Conservation (phyloP, 2,888 invertebrate species). For the Eurois occulta region DNA sequence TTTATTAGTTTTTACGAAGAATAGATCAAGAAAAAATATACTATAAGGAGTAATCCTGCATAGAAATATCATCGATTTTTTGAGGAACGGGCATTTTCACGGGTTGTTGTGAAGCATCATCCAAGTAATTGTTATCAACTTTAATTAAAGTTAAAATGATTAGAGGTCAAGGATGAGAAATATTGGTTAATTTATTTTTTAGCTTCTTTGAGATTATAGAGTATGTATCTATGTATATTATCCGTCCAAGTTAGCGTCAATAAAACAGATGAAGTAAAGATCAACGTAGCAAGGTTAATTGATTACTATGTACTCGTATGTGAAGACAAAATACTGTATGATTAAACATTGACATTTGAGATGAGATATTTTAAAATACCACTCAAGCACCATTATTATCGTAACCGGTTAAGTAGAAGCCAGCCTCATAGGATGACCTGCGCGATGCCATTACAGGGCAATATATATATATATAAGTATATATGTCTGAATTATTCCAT, state of each 20-base stretch:
- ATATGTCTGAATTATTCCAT: neutral
- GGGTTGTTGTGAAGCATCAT: neutral
- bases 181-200: conserved; percentile 25
- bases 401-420: too few species aligned
- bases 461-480: too few species aligned
- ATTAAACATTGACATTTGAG: neutral
- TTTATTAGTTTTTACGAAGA: neutral
- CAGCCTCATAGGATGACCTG: too few species aligned
- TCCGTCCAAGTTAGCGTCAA: neutral
- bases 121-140: neutral
- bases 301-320: conserved; percentile 6
- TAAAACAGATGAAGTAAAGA: conserved; percentile 26
- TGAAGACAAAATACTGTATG: neutral
- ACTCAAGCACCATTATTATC: neutral
- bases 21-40: too few species aligned
- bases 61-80: neutral
- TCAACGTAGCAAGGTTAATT: conserved; percentile 33
- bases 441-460: too few species aligned
- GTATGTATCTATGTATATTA: neutral
- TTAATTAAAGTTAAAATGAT: neutral
- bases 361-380: conserved; percentile 1
- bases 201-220: neutral
- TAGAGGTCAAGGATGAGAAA: conserved; percentile 13
- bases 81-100: neutral
- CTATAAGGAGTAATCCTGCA: neutral